phyloP scores from a whole-genome alignment of 2,113 vertebrate genomes.

The Genyomyrus donnyi region DNA sequence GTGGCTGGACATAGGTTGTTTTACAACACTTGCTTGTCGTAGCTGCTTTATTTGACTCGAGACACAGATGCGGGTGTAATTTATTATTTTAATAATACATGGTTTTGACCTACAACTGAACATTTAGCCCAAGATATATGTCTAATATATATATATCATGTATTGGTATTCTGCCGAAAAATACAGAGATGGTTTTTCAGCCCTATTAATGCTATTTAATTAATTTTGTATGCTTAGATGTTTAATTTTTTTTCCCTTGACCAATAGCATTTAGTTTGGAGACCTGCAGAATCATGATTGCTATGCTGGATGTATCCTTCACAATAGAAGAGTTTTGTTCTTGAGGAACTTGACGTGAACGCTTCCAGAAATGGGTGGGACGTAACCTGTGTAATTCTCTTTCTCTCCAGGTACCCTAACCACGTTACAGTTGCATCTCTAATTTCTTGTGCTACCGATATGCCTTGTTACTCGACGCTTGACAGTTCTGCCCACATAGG shows the following conservation, averaged over 20 bases:
- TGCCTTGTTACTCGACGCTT: neutral
- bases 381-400: neutral
- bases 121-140: neutral
- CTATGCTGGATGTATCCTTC: conserved; percentile 86
- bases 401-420: neutral
- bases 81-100: neutral
- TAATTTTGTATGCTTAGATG: neutral
- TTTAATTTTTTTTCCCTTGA: conserved; percentile 24
- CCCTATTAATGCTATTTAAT: neutral
- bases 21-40: neutral
- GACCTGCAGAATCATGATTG: conserved; percentile 81
- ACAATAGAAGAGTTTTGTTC: neutral
- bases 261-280: conserved; percentile 77
- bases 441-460: neutral
- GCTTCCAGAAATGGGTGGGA: neutral
- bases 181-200: neutral
- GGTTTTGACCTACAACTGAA: neutral
- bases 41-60: neutral
- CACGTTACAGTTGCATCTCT: neutral
- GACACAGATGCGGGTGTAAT: neutral
- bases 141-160: neutral
- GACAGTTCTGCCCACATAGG: neutral
- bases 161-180: neutral
- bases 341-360: neutral
- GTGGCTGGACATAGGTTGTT: neutral